These are phyloP conservation scores for Gyrodactylus salaris DNA, from an alignment of 1,140 invertebrate genomes.

Conservation along the genomic window DNA sequence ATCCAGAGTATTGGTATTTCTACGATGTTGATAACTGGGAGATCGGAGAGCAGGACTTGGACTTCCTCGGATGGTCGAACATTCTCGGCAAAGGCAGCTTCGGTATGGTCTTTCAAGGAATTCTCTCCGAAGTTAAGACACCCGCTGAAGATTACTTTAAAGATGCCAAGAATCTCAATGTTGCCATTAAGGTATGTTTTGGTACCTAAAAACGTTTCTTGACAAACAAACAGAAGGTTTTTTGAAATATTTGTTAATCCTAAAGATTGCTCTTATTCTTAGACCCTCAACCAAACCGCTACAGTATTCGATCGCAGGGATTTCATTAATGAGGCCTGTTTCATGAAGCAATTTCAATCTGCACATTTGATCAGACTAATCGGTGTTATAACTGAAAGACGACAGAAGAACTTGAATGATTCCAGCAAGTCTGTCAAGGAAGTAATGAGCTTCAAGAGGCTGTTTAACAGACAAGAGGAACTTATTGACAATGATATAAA, in stretches of 20 bases:
- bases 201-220: background rate
- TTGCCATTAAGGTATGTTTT: background rate
- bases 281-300: background rate
- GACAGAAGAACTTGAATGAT: no score
- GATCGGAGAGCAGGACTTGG: background rate
- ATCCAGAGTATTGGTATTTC: constrained; percentile 4
- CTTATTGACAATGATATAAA: no score
- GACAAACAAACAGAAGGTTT: background rate
- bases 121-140: background rate
- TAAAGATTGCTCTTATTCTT: background rate
- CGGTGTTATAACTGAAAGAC: background rate
- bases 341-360: constrained; percentile 4
- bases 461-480: no score
- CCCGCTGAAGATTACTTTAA: background rate
- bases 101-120: constrained; percentile 1
- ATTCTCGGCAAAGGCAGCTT: background rate
- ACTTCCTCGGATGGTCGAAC: background rate
- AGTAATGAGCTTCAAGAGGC: no score
- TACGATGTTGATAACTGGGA: constrained; percentile 5
- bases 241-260: background rate
- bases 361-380: background rate
- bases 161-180: background rate
- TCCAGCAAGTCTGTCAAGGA: no score
- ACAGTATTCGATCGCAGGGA: background rate
- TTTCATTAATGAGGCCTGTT: constrained; percentile 6